Evolutionary conservation across 2,797 vertebrate species (phyloP).

Genomic region (Lerista edwardsae): DNA sequence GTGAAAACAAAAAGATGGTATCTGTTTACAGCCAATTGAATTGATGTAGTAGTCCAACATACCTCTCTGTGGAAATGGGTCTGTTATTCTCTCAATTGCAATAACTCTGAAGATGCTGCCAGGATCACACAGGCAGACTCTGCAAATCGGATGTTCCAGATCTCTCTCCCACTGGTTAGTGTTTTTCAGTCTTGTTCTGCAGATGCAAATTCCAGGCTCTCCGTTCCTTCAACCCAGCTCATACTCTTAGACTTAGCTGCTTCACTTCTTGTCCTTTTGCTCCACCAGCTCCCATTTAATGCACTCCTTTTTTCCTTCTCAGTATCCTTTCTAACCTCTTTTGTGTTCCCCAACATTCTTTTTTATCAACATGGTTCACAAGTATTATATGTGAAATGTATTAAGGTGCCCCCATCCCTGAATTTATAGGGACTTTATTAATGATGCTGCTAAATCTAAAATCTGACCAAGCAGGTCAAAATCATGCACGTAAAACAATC

Average conservation of each 20-base stretch:
- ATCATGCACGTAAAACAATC: background rate
- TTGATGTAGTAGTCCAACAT: background rate
- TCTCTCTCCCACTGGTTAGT: background rate
- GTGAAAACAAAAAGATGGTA: background rate
- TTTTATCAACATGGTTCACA: background rate
- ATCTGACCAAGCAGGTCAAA: background rate
- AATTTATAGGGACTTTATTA: background rate
- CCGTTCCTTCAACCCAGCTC: background rate
- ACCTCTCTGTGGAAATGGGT: background rate
- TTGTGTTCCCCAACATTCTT: no score
- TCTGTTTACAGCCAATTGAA: background rate
- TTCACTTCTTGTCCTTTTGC: background rate
- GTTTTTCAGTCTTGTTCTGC: background rate
- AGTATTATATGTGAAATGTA: no score
- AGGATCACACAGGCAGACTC: background rate
- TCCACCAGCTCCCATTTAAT: background rate
- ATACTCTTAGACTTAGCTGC: background rate
- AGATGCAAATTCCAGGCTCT: background rate
- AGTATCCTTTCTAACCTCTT: no score
- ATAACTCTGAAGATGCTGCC: background rate
- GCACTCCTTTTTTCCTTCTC: background rate
- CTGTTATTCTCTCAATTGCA: background rate
- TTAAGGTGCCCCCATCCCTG: no score
- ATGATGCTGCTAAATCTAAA: background rate
- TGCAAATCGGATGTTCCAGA: background rate